phyloP scores from a whole-genome alignment of 1,140 invertebrate genomes.

The Rhagoletis pomonella region DNA sequence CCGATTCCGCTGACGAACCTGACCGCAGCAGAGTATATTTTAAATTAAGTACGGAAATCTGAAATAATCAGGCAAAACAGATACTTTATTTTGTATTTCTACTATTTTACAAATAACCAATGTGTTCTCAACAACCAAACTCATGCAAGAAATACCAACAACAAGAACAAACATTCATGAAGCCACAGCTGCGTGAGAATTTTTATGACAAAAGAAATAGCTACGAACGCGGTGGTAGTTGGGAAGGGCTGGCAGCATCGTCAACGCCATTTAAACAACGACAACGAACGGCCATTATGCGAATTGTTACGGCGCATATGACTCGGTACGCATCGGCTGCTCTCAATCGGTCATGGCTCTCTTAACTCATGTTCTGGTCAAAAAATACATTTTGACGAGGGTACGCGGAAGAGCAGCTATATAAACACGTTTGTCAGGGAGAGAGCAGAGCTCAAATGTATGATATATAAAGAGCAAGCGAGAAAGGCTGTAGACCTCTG shows the following conservation, averaged over 20 bases:
- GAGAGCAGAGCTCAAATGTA: not conserved
- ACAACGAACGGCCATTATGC: conserved; percentile 32
- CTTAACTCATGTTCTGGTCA: not conserved
- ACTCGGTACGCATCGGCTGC: not conserved
- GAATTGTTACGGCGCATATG: conserved; percentile 21
- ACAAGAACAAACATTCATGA: conserved; percentile 30
- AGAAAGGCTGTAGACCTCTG: not conserved
- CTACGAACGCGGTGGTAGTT: conserved; percentile 11
- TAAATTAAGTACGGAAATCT: conserved; percentile 52
- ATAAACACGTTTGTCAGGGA: not conserved
- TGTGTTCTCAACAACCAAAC: conserved; percentile 38
- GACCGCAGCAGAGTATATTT: conserved; percentile 40
- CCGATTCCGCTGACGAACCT: conserved; percentile 6
- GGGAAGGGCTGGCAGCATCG: not conserved
- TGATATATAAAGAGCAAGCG: conserved; percentile 21
- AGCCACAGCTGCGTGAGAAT: conserved; percentile 36
- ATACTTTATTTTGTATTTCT: conserved; percentile 54
- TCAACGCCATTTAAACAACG: conserved; percentile 39
- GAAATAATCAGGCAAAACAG: conserved; percentile 51
- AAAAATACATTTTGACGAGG: not conserved
- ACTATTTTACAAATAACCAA: conserved; percentile 52
- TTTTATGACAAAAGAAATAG: conserved; percentile 19
- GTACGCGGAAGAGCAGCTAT: not conserved
- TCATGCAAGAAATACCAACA: conserved; percentile 26
- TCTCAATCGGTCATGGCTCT: conserved; percentile 11